Base-by-base conservation (phyloP, 2,797 vertebrate genomes). In the Ispidina picta region DNA sequence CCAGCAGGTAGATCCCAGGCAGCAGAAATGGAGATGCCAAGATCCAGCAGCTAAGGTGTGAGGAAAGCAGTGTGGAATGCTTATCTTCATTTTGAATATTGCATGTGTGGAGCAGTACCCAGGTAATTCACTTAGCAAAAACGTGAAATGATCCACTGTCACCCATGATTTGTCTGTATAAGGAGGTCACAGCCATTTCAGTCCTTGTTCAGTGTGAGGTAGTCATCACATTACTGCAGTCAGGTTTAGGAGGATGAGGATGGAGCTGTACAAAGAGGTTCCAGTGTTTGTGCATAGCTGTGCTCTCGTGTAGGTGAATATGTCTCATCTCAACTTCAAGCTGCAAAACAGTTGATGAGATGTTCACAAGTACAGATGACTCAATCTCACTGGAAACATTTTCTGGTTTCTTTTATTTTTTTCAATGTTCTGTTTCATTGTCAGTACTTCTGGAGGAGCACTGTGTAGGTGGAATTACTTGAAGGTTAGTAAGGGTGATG, bases 401-500 rank as follows among this genome's bases (percentile, higher is more conserved):
- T 90, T 90, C 63, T 88, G 49, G 46, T 70, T 55, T 90, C 8
- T 54, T 83, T 80, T 84, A 39, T 48, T 46, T 46, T 29, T 6
- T 48, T 65, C 48, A 26, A 33, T 64, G 59, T 68, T 95, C 77
- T 58, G 10, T 90, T 93, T 78, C 60, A 43, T 70, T 86, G 25
- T 31, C 72, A 83, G 73, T 63, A 69, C 43, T 72, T 68, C 75
- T 90, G 71, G 89, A 95, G 85, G 49, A 91, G 65, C 48, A 41
- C 21, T 90, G 90, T 91, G 95, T 94, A 93, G 95, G 92, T 95
- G 93, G 96, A 89, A 95, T 94, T 91, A 68, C 72, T 91, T 86
- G 92, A 87, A 94, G 71, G 87, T 96, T 96, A 94, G 81, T 94
- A 93, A 91, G 89, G 74, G 71, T 95, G 96, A 95, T 90, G 90